phyloP scores from a whole-genome alignment of 2,113 vertebrate genomes.

The Saimiri boliviensis region DNA sequence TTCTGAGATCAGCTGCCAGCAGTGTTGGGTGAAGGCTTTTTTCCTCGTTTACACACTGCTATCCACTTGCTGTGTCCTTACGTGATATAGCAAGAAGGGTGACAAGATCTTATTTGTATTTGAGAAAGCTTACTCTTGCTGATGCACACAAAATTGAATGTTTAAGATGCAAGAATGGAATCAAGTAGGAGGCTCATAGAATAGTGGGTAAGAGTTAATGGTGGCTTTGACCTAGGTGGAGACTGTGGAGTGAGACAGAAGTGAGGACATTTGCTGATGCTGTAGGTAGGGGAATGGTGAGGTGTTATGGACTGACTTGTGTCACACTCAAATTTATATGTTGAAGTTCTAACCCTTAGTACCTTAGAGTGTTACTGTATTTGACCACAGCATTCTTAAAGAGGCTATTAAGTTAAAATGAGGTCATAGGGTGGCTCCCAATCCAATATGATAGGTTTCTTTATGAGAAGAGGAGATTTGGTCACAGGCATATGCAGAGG shows the following conservation, averaged over 20 bases:
- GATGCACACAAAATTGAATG: not conserved
- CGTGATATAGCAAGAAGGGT: not conserved
- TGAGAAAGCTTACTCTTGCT: not conserved
- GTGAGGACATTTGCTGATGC: not conserved
- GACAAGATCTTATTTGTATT: not conserved
- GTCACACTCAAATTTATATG: not conserved
- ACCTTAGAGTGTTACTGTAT: not conserved
- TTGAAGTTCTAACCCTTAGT: not conserved
- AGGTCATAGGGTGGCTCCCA: not conserved
- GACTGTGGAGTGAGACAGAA: not conserved
- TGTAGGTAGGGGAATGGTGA: not conserved
- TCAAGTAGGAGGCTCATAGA: not conserved
- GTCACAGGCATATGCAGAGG: not conserved
- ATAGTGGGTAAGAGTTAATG: not conserved
- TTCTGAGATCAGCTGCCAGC: not conserved
- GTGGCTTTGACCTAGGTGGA: not conserved
- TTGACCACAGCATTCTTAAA: not conserved
- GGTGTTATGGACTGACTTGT: not conserved
- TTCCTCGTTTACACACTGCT: not conserved
- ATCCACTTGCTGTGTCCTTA: not conserved
- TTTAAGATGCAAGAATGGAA: not conserved
- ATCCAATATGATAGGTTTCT: not conserved
- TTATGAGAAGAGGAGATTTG: not conserved
- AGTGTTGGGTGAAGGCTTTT: not conserved
- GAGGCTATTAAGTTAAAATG: not conserved